Base-by-base conservation (phyloP, 1,140 invertebrate species). In the Bombus balteatus region DNA sequence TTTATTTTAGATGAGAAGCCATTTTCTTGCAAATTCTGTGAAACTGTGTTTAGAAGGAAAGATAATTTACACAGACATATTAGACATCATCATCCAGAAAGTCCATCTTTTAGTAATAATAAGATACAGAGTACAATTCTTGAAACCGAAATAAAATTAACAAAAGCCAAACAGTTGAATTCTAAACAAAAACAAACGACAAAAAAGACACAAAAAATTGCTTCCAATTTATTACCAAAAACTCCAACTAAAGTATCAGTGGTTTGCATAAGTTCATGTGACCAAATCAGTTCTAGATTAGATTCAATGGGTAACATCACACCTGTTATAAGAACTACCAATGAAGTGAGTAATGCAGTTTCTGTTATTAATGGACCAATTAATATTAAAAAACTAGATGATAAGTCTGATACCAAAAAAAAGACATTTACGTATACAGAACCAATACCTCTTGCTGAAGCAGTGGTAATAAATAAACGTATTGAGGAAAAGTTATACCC, bases 51-150 rank as follows among this genome's bases (percentile, higher is more conserved):
- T 82, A 88, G 95, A 65, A 88, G 95, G 68, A 96, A 95, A 78
- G 95, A 96, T 73, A 96, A 96, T 91, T 86, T 95, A 2, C 94
- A 94, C 82, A 93, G 95, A 10, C 95, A 96, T 47, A 93, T 95
- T 28, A 93, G 94, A 68, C 95, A 96, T 91, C 95, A 95, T 81
- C 95, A 96, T 81, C 89, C 87, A 13, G 92, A 94, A 75, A 89
- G 93, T 79, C 32, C 87, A 8, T 28, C 9, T 34, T 53, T 68
- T 13, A 81, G 68, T n/a, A 12, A 13, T 13, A 25, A 59, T 25
- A 78, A 86, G 59, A 28, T 57, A 70, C 65, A 75, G 2, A 83
- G 59, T 59, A 28, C n/a, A 34, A 34, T 32, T 62, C 5, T 18
- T 39, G 37, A 28, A 66, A 80, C 73, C 73, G 82, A 62, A 85